These are phyloP conservation scores for Agonopterix alstromeriana DNA, from an alignment of 2,888 invertebrate genomes.

Conservation along the genomic window DNA sequence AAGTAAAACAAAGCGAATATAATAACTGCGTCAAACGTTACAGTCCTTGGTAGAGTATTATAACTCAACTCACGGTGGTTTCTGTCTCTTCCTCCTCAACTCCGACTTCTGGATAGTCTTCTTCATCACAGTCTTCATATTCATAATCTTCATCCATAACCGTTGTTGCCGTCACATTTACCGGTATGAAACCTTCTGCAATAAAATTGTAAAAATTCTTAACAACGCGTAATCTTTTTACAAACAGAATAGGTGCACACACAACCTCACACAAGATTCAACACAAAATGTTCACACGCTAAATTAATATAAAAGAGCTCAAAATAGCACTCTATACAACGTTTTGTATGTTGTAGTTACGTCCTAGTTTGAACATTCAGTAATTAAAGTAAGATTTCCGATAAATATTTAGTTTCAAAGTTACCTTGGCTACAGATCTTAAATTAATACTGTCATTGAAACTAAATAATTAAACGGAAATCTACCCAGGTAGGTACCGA, in stretches of 20 bases:
- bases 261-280: not conserved
- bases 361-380: too few relatives aligned
- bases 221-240: too few relatives aligned
- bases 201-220: constrained; percentile 2
- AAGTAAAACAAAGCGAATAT: not conserved
- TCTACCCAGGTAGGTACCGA: too few relatives aligned
- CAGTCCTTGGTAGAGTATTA: not conserved
- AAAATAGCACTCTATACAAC: too few relatives aligned
- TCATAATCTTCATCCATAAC: constrained; percentile 62
- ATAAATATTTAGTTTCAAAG: too few relatives aligned
- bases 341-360: too few relatives aligned
- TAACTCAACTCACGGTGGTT: constrained; percentile 13
- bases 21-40: not conserved
- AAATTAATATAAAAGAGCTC: too few relatives aligned
- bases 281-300: not conserved
- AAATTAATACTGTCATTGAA: too few relatives aligned
- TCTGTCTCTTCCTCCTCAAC: constrained; percentile 23
- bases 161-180: constrained; percentile 60
- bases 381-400: too few relatives aligned
- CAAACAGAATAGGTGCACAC: too few relatives aligned
- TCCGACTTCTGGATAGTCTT: constrained; percentile 33
- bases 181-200: constrained; percentile 80
- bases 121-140: constrained; percentile 43
- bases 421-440: too few relatives aligned
- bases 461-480: too few relatives aligned